phyloP scores from a whole-genome alignment of 2,797 vertebrate species.

The Zalophus californianus region DNA sequence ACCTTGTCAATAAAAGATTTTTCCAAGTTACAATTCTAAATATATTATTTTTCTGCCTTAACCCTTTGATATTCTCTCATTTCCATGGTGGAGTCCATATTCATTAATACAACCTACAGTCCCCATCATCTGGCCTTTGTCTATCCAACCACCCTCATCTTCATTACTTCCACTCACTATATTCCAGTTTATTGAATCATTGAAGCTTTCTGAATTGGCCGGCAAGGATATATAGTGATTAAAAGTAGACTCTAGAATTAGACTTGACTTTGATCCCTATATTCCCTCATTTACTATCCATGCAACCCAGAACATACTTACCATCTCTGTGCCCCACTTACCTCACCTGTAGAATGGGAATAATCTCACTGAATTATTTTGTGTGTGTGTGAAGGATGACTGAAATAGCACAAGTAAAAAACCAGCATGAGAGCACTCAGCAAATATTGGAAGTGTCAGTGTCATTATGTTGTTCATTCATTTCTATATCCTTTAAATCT shows the following conservation, averaged over 20 bases:
- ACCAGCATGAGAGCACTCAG: not conserved
- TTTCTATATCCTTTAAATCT: not conserved
- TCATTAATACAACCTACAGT: not conserved
- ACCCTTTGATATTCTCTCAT: not conserved
- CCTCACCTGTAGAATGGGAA: not conserved
- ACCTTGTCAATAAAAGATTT: not conserved
- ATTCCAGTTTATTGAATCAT: not conserved
- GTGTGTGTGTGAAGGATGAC: not conserved
- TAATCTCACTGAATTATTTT: not conserved
- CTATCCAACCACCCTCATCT: not conserved
- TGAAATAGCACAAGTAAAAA: not conserved
- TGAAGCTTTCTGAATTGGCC: not conserved
- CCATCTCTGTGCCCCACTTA: not conserved
- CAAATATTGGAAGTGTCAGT: not conserved
- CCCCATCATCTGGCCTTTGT: not conserved
- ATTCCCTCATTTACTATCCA: not conserved
- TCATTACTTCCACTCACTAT: not conserved
- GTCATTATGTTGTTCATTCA: not conserved
- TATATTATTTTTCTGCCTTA: not conserved
- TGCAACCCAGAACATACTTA: not conserved
- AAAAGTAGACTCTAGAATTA: not conserved
- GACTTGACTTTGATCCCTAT: not conserved
- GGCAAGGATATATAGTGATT: not conserved
- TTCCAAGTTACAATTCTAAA: not conserved
- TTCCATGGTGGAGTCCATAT: not conserved